Base-by-base conservation (phyloP, 2,888 invertebrate species). In the Malthinus seriepunctatus region DNA sequence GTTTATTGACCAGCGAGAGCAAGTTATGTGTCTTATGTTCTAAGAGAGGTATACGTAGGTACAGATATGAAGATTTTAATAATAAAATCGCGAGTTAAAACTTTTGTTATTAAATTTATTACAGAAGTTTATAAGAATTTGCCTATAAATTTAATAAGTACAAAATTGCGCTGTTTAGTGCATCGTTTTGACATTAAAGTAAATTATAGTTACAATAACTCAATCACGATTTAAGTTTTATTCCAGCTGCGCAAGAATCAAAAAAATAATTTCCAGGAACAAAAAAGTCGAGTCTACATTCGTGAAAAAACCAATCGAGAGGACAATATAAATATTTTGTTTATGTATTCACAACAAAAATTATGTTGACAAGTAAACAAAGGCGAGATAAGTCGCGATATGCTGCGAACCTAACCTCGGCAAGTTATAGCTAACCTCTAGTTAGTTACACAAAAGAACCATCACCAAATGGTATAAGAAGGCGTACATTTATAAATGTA, bases 281-380 rank as follows among this genome's bases (percentile, higher is more conserved):
- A 72, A 73, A 74, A 74, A 77, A 71, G 64, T 65, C 52, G 55
- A 56, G 54, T 59, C 73, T 66, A 70, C 70, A 64, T 66, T 69
- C 69, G 72, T 69, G 72, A 75, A 77, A 76, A 75, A 74, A 71
- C 71, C 74, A 75, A 76, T 75, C 77, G 74, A 70, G 75, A 75
- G 78, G 77, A 79, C 79, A 78, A 77, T 79, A 79, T 79, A 79
- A 79, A 79, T 79, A 79, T 79, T 78, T 79, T 78, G 78, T 78
- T 78, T 78, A 79, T 79, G 79, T 78, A 78, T 79, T 78, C 78
- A 72, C 76, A 73, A 73, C 78, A 78, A 78, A 79, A 79, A 79
- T 79, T 79, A 79, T 79, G 78, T 78, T 78, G 79, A 79, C 78
- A 78, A 77, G 77, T 74, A 78, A 79, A 79, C 79, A 79, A 79